Conservation (phyloP, 2,113 vertebrate species). For the Anser brachyrhynchus region DNA sequence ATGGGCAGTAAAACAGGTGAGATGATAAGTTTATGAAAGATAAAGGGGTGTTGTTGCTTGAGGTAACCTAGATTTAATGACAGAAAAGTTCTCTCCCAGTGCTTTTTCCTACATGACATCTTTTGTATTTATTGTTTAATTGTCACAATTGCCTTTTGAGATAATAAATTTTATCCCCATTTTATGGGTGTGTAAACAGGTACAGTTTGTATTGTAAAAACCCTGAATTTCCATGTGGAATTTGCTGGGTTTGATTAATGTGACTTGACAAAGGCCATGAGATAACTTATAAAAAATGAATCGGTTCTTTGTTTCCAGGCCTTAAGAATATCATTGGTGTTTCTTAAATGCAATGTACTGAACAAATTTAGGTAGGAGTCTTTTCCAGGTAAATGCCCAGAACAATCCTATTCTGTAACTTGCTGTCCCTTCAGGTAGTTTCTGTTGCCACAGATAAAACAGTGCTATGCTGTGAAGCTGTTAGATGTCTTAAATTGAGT, state of each 20-base stretch:
- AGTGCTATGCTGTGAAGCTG: neutral
- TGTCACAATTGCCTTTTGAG: conserved; percentile 25
- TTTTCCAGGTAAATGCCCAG: neutral
- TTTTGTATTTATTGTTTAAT: conserved; percentile 46
- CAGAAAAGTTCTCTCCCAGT: neutral
- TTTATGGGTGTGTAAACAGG: conserved; percentile 20
- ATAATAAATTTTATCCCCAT: neutral
- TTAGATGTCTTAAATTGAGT: neutral
- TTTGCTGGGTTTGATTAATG: conserved; percentile 24
- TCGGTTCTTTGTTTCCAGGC: conserved; percentile 13
- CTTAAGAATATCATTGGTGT: neutral
- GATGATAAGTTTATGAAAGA: neutral
- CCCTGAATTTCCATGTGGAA: conserved; percentile 53
- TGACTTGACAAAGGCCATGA: neutral
- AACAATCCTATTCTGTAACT: neutral
- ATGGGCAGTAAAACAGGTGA: neutral
- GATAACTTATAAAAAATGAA: conserved; percentile 4
- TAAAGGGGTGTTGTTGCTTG: neutral
- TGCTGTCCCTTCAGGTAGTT: neutral
- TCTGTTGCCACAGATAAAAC: neutral
- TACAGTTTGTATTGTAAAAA: conserved; percentile 9
- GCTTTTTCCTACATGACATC: neutral
- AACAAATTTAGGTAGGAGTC: neutral
- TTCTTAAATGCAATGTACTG: neutral
- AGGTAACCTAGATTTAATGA: neutral